These are phyloP conservation scores for Ormyrus thymus DNA, from an alignment of 2,888 invertebrate species.

Conservation along the genomic window DNA sequence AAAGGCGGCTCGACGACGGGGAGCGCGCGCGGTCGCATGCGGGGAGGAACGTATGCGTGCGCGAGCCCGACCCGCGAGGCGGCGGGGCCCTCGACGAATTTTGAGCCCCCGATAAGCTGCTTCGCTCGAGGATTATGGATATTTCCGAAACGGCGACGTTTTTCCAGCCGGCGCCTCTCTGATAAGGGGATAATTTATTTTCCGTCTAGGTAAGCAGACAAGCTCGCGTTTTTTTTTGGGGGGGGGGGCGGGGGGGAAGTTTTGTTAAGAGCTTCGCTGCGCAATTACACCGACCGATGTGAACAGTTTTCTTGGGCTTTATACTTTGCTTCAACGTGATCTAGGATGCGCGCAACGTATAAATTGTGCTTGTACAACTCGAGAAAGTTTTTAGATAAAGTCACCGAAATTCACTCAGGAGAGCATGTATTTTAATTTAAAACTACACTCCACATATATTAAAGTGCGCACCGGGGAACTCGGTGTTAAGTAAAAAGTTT, in stretches of 20 bases:
- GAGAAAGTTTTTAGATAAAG: constrained; percentile 46
- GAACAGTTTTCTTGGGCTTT: constrained; percentile 7
- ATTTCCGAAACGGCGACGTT: neutral
- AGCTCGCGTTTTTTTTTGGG: too few relatives aligned
- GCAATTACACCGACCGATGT: neutral
- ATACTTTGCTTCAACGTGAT: constrained; percentile 3
- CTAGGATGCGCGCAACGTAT: constrained; percentile 23
- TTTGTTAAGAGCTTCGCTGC: too few relatives aligned
- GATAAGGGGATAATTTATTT: constrained; percentile 10
- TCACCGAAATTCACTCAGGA: constrained; percentile 41
- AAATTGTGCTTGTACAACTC: constrained; percentile 30
- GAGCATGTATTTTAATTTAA: constrained; percentile 50
- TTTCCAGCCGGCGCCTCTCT: too few relatives aligned
- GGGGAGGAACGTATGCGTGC: neutral
- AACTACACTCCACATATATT: constrained; percentile 39
- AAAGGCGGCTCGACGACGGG: neutral
- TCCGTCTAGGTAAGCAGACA: neutral
- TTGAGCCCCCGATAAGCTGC: constrained; percentile 21
- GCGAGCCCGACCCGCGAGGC: too few relatives aligned
- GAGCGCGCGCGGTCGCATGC: neutral
- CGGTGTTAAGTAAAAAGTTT: constrained; percentile 51
- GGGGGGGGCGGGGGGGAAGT: too few relatives aligned
- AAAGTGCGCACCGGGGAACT: constrained; percentile 28
- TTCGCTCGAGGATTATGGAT: constrained; percentile 10
- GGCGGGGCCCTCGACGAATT: constrained; percentile 18